Base-by-base conservation (phyloP, 2,888 invertebrate genomes). In the Eupeodes latifasciatus region DNA sequence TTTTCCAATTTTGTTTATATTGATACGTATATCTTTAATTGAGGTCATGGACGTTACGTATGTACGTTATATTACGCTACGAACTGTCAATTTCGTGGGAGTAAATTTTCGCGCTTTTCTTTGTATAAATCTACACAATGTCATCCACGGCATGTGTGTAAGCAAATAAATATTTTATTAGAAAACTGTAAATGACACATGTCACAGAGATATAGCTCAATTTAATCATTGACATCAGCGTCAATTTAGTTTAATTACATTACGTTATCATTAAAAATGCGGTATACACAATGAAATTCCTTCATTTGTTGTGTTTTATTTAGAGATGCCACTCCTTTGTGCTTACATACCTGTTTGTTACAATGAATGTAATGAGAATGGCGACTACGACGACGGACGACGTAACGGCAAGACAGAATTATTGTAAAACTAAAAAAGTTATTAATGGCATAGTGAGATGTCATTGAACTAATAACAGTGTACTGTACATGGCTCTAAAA, bases 31-130 rank as follows among this genome's bases (percentile, higher is more conserved):
- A 9, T 5, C 0, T 19, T 19, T 14, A 27, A 66, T 49, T 66
- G 47, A 66, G 66, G 66, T 66, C 66, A 66, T 66, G 66, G n/a
- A 49, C 27, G 47, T 66, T 27, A 47, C 7, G 9, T 27, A 47
- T 4, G 9, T 34, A n/a, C n/a, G 40, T n/a, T 53, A 53, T n/a
- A 53, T n/a, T 9, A 53, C n/a, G 14, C 10, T 14, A 49, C 6
- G 19, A 3, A 27, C 27, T 27, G 27, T 27, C 27, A 27, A 47
- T 27, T 47, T 64, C 19, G 66, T 66, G 66, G 66, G 64, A 19
- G 16, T 16, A 4, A 9, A 11, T 0, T 19, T 5, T 57, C 2
- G 27, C 27, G 27, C 27, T 27, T 27, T 27, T 27, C 27, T 27
- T 27, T 27, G 27, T 12, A 4, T 14, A 27, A 1, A 12, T 19